phyloP scores from a whole-genome alignment of 2,888 invertebrate genomes.

The Aricia artaxerxes region DNA sequence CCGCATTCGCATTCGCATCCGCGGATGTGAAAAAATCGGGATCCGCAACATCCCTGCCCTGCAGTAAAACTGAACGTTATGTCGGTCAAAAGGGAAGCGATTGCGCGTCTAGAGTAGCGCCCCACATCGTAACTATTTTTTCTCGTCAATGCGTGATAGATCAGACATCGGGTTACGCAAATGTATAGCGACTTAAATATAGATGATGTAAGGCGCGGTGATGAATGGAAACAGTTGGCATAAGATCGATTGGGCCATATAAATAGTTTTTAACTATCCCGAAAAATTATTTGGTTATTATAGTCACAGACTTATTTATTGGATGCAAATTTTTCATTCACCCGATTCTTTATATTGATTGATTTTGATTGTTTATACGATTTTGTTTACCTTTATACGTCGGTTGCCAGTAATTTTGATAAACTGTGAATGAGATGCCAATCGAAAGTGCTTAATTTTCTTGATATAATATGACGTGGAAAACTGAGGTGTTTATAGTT shows the following conservation, averaged over 20 bases:
- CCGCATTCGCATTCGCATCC: too few species aligned
- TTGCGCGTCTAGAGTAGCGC: conserved; percentile 16
- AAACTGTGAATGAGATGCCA: neutral
- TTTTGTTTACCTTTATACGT: neutral
- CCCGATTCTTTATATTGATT: neutral
- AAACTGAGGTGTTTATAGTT: neutral
- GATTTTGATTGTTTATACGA: neutral
- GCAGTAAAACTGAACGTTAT: neutral
- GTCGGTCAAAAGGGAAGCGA: neutral
- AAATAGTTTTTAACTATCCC: conserved; percentile 27
- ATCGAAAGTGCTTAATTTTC: neutral
- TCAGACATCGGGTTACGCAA: conserved; percentile 43
- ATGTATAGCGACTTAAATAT: conserved; percentile 47
- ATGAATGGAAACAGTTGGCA: conserved; percentile 48
- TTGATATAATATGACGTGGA: neutral
- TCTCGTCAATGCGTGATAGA: conserved; percentile 37
- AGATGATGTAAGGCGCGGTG: conserved; percentile 45
- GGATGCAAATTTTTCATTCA: neutral
- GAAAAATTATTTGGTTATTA: conserved; percentile 22
- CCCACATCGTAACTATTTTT: conserved; percentile 21
- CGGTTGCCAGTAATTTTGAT: neutral
- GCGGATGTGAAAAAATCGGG: too few species aligned
- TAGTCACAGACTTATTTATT: neutral
- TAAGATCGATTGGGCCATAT: conserved; percentile 32
- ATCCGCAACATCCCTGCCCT: too few species aligned